Percentiles rank a stretch among this genome's conserved stretches.
phyloP scores from a whole-genome alignment of 2,113 vertebrate genomes.

The Tragelaphus strepsiceros region DNA sequence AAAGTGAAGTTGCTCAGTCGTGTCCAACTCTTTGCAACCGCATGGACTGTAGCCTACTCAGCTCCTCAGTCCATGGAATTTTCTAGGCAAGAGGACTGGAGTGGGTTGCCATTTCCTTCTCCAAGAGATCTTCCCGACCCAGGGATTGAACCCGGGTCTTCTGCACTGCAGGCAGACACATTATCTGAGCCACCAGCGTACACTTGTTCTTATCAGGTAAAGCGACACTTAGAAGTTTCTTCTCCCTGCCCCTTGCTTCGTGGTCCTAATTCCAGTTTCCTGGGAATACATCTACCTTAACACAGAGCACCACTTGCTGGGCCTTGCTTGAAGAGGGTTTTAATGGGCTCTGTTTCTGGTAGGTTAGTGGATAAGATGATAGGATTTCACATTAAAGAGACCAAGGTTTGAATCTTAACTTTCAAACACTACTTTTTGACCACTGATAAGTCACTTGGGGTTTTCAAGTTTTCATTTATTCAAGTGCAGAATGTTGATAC shows the following conservation, averaged over 20 bases:
- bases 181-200: neutral
- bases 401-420: neutral
- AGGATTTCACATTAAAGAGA: neutral
- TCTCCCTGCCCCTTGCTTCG: accelerated
- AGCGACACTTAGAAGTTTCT: neutral
- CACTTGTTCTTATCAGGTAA: accelerated
- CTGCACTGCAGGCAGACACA: neutral
- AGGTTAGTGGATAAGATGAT: neutral
- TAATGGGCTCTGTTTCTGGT: neutral
- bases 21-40: accelerated
- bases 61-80: neutral
- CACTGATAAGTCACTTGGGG: neutral
- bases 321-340: neutral
- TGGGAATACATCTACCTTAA: neutral
- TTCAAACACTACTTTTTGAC: neutral
- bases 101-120: neutral
- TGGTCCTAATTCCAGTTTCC: neutral
- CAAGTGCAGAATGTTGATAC: neutral
- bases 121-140: neutral
- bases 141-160: neutral
- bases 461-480: neutral
- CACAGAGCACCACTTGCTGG: neutral
- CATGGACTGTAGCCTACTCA: neutral
- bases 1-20: neutral
- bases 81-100: neutral